Conservation (phyloP, 2,113 vertebrate species). For the Prunella fulvescens region DNA sequence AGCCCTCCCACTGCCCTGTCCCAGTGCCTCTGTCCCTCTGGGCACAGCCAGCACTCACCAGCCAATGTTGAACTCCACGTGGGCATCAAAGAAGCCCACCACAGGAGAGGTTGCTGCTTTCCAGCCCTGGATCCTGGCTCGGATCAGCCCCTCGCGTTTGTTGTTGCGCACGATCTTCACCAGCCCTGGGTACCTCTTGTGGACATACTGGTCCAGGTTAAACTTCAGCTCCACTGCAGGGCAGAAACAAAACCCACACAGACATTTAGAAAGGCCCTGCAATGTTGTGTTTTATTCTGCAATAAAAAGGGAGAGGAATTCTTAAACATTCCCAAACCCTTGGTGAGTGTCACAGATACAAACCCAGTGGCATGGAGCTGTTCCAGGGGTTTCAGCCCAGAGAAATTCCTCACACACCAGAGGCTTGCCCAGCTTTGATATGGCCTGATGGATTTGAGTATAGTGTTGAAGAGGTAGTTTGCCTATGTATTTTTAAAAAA, state of each 20-base stretch:
- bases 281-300: neutral
- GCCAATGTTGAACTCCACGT: conserved; percentile 94
- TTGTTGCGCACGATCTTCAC: conserved; percentile 94
- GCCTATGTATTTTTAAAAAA: neutral
- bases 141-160: conserved; percentile 91
- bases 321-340: neutral
- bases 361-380: neutral
- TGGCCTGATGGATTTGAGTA: neutral
- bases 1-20: neutral
- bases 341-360: neutral
- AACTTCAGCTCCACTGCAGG: conserved; percentile 90
- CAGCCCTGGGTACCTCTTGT: conserved; percentile 90
- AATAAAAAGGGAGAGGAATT: neutral
- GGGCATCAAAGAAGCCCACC: conserved; percentile 96
- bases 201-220: conserved; percentile 93
- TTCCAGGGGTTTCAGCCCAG: neutral
- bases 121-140: conserved; percentile 96
- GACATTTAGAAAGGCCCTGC: neutral
- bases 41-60: conserved; percentile 79
- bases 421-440: neutral
- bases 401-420: neutral
- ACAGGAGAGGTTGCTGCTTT: conserved; percentile 87
- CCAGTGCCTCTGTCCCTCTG: neutral
- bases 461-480: neutral
- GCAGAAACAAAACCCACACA: neutral